Evolutionary conservation across 2,888 invertebrate genomes (phyloP).

Genomic region (Dascillus cervinus): DNA sequence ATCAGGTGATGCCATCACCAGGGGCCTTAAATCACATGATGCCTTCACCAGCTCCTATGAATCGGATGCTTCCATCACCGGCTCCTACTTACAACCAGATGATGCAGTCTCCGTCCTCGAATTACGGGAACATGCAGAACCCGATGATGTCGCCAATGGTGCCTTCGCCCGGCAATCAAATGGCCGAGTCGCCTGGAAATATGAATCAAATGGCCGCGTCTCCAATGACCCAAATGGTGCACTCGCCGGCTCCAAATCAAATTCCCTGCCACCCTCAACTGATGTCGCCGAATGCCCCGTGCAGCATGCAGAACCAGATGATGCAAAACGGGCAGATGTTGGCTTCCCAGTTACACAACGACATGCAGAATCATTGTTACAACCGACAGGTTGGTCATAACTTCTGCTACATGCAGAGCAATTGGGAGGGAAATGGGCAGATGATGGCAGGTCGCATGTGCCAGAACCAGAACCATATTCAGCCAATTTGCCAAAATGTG

Average conservation of each 20-base stretch:
- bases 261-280: constrained; percentile 27
- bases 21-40: constrained; percentile 20
- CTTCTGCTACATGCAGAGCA: constrained; percentile 28
- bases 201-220: constrained; percentile 23
- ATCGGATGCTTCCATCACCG: constrained; percentile 29
- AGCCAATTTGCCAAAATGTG: constrained; percentile 17
- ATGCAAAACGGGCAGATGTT: constrained; percentile 16
- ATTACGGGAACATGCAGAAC: constrained; percentile 22
- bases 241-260: constrained; percentile 2
- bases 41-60: constrained; percentile 23
- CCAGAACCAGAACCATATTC: constrained; percentile 24
- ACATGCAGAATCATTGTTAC: constrained; percentile 23
- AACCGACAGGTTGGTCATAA: constrained; percentile 24
- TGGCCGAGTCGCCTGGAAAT: constrained; percentile 25
- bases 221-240: constrained; percentile 13
- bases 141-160: constrained; percentile 28
- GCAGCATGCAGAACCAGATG: constrained; percentile 19
- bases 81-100: constrained; percentile 19
- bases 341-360: constrained; percentile 7
- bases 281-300: constrained; percentile 21
- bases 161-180: constrained; percentile 20
- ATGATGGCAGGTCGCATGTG: constrained; percentile 17
- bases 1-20: constrained; percentile 28
- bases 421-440: constrained; percentile 25
- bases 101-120: constrained; percentile 22